phyloP scores from a whole-genome alignment of 2,113 vertebrate genomes.

The Glareola pratincola region DNA sequence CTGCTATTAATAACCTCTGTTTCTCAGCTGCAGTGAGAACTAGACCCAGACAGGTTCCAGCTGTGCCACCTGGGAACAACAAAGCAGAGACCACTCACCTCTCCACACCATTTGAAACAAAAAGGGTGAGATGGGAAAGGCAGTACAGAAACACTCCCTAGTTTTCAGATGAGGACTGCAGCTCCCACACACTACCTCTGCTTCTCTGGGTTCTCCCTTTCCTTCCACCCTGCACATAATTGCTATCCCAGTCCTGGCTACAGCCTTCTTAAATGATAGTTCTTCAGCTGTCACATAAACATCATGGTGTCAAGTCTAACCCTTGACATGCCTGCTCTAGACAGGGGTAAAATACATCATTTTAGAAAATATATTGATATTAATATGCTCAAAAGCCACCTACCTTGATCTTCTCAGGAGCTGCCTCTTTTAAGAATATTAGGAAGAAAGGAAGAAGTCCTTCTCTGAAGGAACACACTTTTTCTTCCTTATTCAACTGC shows the following conservation, averaged over 20 bases:
- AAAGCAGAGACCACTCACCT: background rate
- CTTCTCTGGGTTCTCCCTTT: background rate
- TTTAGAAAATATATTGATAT: background rate
- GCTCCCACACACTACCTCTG: background rate
- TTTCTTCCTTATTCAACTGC: background rate
- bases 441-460: background rate
- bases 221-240: background rate
- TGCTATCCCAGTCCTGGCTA: background rate
- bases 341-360: background rate
- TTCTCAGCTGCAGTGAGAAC: background rate
- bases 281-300: background rate
- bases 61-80: background rate
- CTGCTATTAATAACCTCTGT: background rate
- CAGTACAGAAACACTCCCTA: background rate
- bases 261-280: background rate
- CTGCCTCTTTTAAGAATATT: background rate
- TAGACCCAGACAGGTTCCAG: background rate
- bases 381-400: background rate
- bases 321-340: background rate
- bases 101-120: background rate
- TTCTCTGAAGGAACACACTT: background rate
- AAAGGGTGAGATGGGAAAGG: background rate
- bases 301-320: background rate
- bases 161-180: background rate
- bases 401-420: background rate